A percentile compares a stretch with the other conserved stretches of the same genome.
Conservation (phyloP, 2,113 vertebrate genomes). For the Leptosomus discolor region DNA sequence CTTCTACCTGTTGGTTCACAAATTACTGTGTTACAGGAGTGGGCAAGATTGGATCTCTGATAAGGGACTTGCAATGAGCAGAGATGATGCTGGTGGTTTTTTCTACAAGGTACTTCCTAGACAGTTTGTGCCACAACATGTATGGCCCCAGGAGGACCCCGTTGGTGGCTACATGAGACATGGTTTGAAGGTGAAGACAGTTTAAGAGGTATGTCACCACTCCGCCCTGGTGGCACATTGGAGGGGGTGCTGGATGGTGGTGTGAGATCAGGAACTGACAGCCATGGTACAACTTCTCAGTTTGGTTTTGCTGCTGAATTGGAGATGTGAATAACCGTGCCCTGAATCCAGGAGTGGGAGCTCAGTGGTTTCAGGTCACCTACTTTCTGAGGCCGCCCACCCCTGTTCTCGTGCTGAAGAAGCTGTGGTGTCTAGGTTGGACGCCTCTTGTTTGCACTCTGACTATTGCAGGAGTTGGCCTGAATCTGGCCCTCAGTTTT, state of each 20-base stretch:
- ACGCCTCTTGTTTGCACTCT: too few relatives aligned
- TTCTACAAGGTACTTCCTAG: background rate
- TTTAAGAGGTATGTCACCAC: background rate
- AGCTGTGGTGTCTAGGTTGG: background rate
- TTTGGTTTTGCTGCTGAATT: background rate
- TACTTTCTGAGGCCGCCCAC: background rate
- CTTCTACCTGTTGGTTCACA: background rate
- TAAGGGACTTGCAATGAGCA: background rate
- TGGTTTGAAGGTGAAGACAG: background rate
- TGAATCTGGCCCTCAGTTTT: background rate
- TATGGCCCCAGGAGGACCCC: rapidly evolving
- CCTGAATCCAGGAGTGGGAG: background rate
- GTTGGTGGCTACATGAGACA: rapidly evolving
- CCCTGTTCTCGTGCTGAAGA: background rate
- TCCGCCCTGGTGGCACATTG: background rate
- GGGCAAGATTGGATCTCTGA: background rate
- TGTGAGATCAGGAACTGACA: background rate
- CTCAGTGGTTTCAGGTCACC: background rate
- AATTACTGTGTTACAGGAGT: background rate
- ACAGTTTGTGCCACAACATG: background rate
- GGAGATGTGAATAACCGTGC: background rate
- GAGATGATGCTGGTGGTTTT: background rate
- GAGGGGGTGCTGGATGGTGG: background rate
- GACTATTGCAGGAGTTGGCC: background rate
- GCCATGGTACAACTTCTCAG: rapidly evolving